Evolutionary conservation across 2,888 invertebrate genomes (phyloP).

Genomic region (Drosophila prostipennis): DNA sequence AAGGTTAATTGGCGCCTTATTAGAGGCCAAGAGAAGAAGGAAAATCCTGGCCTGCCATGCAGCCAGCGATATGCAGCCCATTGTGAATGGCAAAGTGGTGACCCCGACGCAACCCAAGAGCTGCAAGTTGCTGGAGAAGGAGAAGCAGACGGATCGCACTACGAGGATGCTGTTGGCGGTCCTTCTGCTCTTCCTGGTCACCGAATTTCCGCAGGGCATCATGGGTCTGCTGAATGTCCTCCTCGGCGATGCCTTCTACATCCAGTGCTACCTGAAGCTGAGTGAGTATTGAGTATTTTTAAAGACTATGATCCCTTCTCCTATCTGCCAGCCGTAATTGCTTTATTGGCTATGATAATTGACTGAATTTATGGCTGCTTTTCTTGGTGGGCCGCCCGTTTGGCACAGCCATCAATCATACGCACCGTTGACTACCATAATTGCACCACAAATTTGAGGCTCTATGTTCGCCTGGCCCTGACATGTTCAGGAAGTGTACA

Average conservation of each 20-base stretch:
- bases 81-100: conserved; percentile 82
- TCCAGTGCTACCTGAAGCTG: conserved; percentile 91
- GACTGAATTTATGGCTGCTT: conserved; percentile 32
- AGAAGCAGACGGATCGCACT: conserved; percentile 91
- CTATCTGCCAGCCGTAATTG: conserved; percentile 12
- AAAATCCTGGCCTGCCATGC: conserved; percentile 87
- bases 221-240: conserved; percentile 91
- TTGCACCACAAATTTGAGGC: conserved; percentile 19
- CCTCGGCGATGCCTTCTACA: conserved; percentile 90
- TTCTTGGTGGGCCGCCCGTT: conserved; percentile 8
- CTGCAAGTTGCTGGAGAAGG: conserved; percentile 84
- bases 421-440: conserved; percentile 42
- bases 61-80: conserved; percentile 84
- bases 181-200: conserved; percentile 92
- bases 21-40: conserved; percentile 91
- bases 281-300: conserved; percentile 87
- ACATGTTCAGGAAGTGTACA: not conserved
- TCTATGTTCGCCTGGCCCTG: conserved; percentile 14
- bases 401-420: conserved; percentile 55
- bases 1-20: conserved; percentile 90
- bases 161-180: conserved; percentile 95
- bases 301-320: not conserved
- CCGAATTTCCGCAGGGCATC: conserved; percentile 95
- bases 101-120: conserved; percentile 74
- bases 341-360: conserved; percentile 43